These are phyloP conservation scores for Mizuhopecten yessoensis DNA, from an alignment of 1,140 invertebrate genomes.

Conservation along the genomic window DNA sequence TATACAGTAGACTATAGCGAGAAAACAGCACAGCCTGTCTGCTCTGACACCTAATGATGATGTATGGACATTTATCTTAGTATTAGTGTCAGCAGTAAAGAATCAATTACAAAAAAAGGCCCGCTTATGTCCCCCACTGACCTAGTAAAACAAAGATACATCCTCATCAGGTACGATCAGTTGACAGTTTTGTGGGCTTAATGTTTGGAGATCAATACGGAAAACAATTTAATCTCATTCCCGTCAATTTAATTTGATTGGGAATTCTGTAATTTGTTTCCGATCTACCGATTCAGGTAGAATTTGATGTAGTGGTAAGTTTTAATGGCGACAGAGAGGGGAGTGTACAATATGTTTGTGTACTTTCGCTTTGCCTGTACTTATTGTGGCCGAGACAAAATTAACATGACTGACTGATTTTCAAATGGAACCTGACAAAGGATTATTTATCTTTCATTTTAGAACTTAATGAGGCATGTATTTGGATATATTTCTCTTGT, in stretches of 20 bases:
- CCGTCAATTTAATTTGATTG: no score
- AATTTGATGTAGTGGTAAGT: not conserved
- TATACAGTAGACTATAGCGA: not conserved
- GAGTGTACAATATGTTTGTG: not conserved
- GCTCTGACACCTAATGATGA: not conserved
- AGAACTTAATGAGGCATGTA: not conserved
- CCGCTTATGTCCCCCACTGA: not conserved
- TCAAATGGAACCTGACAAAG: not conserved
- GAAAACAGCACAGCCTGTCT: not conserved
- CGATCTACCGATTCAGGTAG: not conserved
- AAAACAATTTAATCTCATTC: not conserved
- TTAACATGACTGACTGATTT: constrained; percentile 8
- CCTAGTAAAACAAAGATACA: not conserved
- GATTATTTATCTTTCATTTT: constrained; percentile 28
- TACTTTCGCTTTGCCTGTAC: constrained; percentile 3
- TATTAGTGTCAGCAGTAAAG: not conserved
- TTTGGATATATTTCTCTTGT: not conserved
- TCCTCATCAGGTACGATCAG: not conserved
- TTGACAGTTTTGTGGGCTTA: not conserved
- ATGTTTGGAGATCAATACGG: not conserved
- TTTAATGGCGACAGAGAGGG: not conserved
- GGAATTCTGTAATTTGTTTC: not conserved
- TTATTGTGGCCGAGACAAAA: not conserved
- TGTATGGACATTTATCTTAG: not conserved
- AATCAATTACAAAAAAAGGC: constrained; percentile 8